phyloP scores from a whole-genome alignment of 2,113 vertebrate species.

The Chlorodrepanis virens region DNA sequence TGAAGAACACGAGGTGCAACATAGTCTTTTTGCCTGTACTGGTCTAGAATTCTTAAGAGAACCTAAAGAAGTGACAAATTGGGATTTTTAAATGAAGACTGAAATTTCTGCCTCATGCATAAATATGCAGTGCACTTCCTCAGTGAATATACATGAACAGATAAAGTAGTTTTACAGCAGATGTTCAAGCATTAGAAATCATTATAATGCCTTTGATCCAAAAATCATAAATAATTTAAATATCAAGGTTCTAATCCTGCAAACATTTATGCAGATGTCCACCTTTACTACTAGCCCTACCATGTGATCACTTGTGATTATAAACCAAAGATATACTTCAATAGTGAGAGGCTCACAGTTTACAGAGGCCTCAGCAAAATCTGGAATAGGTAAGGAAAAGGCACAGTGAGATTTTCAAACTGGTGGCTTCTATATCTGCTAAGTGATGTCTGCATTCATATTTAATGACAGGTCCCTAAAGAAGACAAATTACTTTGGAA shows the following conservation, averaged over 20 bases:
- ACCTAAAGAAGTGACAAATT: constrained; percentile 74
- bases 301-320: not conserved
- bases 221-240: not conserved
- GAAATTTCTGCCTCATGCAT: not conserved
- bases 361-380: not conserved
- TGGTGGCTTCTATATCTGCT: not conserved
- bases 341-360: not conserved
- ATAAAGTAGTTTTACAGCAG: not conserved
- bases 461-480: not conserved
- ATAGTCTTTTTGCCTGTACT: constrained; percentile 89
- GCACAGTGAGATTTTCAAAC: not conserved
- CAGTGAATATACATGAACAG: not conserved
- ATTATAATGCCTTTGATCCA: not conserved
- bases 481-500: not conserved
- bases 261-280: not conserved
- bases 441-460: not conserved
- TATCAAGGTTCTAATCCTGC: not conserved
- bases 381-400: not conserved
- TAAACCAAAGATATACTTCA: not conserved
- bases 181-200: not conserved
- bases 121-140: not conserved
- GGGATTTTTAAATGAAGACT: not conserved
- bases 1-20: constrained; percentile 92
- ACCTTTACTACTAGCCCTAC: not conserved
- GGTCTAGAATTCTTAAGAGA: constrained; percentile 90